Conservation (phyloP, 2,113 vertebrate genomes). For the Falco punctatus region DNA sequence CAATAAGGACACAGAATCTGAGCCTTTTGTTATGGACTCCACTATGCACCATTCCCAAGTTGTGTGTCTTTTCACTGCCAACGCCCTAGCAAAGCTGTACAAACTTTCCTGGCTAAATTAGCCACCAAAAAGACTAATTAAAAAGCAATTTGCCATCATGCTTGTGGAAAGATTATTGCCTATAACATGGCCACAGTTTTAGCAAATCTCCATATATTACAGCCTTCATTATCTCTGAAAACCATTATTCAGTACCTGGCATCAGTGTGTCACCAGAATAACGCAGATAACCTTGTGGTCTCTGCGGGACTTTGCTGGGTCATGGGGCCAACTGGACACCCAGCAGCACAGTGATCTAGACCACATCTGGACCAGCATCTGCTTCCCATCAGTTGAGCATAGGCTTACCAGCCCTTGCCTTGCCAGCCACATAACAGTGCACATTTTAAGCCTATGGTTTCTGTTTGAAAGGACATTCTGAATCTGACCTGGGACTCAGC, state of each 20-base stretch:
- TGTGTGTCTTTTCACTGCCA: neutral
- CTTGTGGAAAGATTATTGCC: neutral
- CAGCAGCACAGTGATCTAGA: neutral
- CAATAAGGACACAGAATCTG: neutral
- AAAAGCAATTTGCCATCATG: neutral
- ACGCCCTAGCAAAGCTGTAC: neutral
- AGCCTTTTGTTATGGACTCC: fast-evolving
- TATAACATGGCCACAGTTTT: neutral
- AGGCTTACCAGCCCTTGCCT: neutral
- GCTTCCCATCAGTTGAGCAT: neutral
- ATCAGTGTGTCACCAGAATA: neutral
- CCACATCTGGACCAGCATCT: neutral
- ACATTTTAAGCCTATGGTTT: neutral
- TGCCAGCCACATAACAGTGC: neutral
- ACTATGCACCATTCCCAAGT: neutral
- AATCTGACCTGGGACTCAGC: neutral
- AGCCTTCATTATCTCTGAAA: neutral
- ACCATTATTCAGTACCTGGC: neutral
- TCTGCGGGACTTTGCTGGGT: neutral
- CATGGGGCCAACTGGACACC: neutral
- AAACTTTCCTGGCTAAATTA: neutral
- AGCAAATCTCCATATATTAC: neutral
- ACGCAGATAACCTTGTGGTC: neutral
- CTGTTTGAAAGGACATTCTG: neutral
- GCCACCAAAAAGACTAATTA: neutral